These are phyloP conservation scores for Lithophane leautieri DNA, from an alignment of 2,888 invertebrate genomes.

Conservation along the genomic window DNA sequence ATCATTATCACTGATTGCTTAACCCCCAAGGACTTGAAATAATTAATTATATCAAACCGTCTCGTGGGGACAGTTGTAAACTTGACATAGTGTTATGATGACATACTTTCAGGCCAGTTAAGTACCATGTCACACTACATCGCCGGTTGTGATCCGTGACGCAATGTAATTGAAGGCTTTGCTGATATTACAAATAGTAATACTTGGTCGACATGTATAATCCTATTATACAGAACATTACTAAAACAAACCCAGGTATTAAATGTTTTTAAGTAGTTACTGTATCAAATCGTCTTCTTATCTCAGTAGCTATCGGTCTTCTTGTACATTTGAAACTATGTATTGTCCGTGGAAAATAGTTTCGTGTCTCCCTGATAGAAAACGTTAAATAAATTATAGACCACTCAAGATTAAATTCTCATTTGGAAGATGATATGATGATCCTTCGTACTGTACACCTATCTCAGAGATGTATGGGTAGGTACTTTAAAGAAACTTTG, in stretches of 20 bases:
- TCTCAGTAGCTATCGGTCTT: background rate
- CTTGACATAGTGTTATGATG: constrained; percentile 63
- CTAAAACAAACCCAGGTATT: background rate
- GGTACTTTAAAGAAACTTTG: background rate
- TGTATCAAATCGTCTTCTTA: background rate
- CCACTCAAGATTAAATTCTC: background rate
- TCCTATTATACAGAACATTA: constrained; percentile 21
- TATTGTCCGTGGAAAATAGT: background rate
- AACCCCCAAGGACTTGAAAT: constrained; percentile 41
- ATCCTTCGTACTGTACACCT: background rate
- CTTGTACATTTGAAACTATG: background rate
- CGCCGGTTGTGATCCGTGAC: constrained; percentile 35
- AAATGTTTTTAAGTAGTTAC: background rate
- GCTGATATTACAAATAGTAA: constrained; percentile 53
- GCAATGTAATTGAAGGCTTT: constrained; percentile 51
- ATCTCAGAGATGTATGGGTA: background rate
- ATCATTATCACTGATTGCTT: constrained; percentile 49
- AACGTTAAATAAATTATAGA: background rate
- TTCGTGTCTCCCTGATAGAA: background rate
- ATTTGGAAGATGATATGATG: background rate
- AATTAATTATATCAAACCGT: constrained; percentile 65
- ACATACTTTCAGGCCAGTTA: constrained; percentile 48
- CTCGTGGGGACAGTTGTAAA: constrained; percentile 52
- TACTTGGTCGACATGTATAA: constrained; percentile 50
- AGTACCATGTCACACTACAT: constrained; percentile 41